A percentile compares a stretch with the other conserved stretches of the same genome.
phyloP scores from a whole-genome alignment of 2,888 invertebrate species.

The Folsomia manolachei region DNA sequence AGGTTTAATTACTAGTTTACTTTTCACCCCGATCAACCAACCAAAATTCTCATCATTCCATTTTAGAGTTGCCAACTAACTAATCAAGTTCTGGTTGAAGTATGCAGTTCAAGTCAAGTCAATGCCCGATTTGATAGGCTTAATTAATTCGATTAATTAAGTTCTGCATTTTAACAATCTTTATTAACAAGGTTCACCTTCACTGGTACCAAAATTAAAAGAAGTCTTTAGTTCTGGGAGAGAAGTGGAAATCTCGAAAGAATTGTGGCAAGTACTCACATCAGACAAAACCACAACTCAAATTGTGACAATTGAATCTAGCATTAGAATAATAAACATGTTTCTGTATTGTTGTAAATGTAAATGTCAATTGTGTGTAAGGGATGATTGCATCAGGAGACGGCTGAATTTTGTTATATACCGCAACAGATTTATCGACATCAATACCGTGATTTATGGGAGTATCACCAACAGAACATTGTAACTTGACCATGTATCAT shows the following conservation, averaged over 20 bases:
- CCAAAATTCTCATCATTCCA: background rate
- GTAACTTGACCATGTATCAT: background rate
- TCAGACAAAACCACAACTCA: too few relatives aligned
- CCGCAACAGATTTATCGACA: too few relatives aligned
- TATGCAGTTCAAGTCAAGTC: background rate
- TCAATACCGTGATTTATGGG: background rate
- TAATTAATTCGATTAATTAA: background rate
- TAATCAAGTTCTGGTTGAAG: background rate
- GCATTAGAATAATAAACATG: too few relatives aligned
- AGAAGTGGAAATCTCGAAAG: too few relatives aligned
- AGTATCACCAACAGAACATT: background rate
- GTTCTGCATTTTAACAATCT: background rate
- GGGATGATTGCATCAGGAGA: too few relatives aligned
- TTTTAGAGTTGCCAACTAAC: too few relatives aligned
- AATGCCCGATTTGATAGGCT: background rate
- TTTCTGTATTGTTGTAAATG: too few relatives aligned
- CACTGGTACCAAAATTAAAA: background rate
- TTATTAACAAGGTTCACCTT: background rate
- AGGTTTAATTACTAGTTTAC: background rate
- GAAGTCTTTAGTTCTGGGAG: too few relatives aligned
- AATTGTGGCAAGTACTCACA: too few relatives aligned
- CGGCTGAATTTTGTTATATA: too few relatives aligned
- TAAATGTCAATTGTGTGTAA: too few relatives aligned
- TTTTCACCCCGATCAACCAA: background rate
- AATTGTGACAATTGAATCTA: too few relatives aligned